Base-by-base conservation (phyloP, 2,888 invertebrate species). In the Ypsolopha scabrella region DNA sequence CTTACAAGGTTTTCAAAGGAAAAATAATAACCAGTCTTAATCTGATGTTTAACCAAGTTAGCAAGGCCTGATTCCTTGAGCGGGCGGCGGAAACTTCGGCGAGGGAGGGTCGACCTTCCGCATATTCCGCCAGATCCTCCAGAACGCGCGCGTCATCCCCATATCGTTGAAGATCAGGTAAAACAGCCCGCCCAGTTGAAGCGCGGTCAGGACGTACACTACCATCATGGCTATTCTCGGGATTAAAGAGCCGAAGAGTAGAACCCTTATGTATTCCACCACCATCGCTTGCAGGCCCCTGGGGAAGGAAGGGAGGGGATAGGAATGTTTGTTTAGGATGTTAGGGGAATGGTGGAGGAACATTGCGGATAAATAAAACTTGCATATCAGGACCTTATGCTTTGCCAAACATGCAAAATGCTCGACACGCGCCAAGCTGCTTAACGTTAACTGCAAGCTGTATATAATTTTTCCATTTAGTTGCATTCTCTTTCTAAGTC, bases 241-340 rank as follows among this genome's bases (percentile, higher is more conserved):
- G 35, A 94, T 58, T 7, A 91, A 53, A 4, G 85, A 75, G 6
- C 95, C 95, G 60, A 95, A 89, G 6, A 95, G 67, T 8, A 89
- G 74, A 1, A 93, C 93, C 38, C 95, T 87, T 6, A 92, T 70
- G 65, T 96, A 96, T 78, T 96, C 96, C 8, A 91, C 80, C 14
- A 91, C 89, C 60, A 92, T 86, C 2, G 95, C 94, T 80, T 95
- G 94, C 50, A 95, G 75, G 50, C 95, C 95, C 95, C 95, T 94
- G 71, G 59, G 46, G 43, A 52, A 1, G 56, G 14, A 33, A 34
- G 41, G 13, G 46, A 50, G 52, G 49, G 48, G 49, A 55, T 51
- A 52, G 52, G 55, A 52, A 4, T 24, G 4, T 2, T 24, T 24
- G 4, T 24, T 24, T 24, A 3, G 24, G 4, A 24, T n/a, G n/a